Conservation (phyloP, 2,888 invertebrate genomes). For the Noctuana brunneofusca region DNA sequence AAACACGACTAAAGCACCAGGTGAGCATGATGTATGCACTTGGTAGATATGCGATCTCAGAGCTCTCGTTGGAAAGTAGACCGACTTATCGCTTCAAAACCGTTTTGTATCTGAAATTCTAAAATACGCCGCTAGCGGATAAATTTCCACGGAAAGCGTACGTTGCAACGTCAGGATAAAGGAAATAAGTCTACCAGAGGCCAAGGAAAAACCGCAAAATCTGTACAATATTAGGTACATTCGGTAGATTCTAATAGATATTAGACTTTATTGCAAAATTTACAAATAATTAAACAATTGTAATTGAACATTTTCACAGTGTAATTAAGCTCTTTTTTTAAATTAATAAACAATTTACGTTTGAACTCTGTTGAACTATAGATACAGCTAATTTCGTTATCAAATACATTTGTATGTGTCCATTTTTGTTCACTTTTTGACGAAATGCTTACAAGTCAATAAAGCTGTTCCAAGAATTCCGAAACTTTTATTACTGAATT, state of each 20-base stretch:
- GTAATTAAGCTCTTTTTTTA: background rate
- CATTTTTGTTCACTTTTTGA: too few species aligned
- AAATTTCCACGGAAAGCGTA: conserved; percentile 44
- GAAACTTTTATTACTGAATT: too few species aligned
- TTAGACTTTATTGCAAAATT: background rate
- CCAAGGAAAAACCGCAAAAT: conserved; percentile 17
- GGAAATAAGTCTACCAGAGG: conserved; percentile 34
- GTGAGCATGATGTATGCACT: conserved; percentile 42
- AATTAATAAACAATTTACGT: background rate
- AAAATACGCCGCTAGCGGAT: conserved; percentile 42
- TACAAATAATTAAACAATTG: background rate
- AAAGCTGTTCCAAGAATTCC: background rate
- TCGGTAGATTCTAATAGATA: too few species aligned
- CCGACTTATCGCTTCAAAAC: conserved; percentile 42
- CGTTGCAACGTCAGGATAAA: conserved; percentile 39
- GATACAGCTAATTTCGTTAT: too few species aligned
- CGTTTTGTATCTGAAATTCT: conserved; percentile 40
- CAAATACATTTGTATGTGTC: too few species aligned
- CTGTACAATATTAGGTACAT: conserved; percentile 16
- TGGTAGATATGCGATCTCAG: conserved; percentile 41
- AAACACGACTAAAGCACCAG: conserved; percentile 39
- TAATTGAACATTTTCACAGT: background rate
- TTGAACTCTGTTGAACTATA: background rate
- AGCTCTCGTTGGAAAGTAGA: conserved; percentile 41
- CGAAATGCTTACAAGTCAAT: background rate